Conservation (phyloP, 92 coral and sea anemone genomes). For the Zoanthus solanderi region DNA sequence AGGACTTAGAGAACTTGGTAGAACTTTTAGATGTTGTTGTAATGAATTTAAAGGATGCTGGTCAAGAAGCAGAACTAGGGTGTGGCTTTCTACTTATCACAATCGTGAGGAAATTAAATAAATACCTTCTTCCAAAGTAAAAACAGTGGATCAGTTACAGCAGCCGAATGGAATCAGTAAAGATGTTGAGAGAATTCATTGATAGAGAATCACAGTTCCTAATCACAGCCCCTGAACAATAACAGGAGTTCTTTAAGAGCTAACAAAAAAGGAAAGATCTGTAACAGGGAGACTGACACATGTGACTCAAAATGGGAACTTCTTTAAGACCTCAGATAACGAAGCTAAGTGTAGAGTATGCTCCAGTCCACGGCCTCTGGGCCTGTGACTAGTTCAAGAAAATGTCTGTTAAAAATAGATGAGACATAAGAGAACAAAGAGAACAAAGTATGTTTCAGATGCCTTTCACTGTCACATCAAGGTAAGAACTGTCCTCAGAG, state of each 20-base stretch:
- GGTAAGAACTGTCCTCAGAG: background rate
- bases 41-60: constrained; percentile 70
- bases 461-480: background rate
- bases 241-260: constrained; percentile 34
- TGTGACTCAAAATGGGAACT: constrained; percentile 3
- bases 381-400: background rate
- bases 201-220: constrained; percentile 57
- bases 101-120: constrained; percentile 53
- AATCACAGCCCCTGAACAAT: constrained; percentile 61
- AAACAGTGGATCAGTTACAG: too few species aligned
- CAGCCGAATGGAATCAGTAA: constrained; percentile 61
- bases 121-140: background rate
- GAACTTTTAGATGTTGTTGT: constrained; percentile 49
- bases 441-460: background rate
- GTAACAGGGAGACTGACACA: background rate
- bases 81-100: constrained; percentile 67
- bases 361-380: constrained; percentile 1
- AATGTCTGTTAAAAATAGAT: background rate
- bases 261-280: constrained; percentile 12
- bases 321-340: background rate
- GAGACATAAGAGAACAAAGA: background rate
- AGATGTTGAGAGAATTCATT: constrained; percentile 57
- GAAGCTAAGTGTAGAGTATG: constrained; percentile 7
- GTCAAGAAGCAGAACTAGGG: constrained; percentile 65
- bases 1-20: constrained; percentile 54